phyloP scores from a whole-genome alignment of 2,797 vertebrate genomes.

The Odontamblyopus lacepedii region DNA sequence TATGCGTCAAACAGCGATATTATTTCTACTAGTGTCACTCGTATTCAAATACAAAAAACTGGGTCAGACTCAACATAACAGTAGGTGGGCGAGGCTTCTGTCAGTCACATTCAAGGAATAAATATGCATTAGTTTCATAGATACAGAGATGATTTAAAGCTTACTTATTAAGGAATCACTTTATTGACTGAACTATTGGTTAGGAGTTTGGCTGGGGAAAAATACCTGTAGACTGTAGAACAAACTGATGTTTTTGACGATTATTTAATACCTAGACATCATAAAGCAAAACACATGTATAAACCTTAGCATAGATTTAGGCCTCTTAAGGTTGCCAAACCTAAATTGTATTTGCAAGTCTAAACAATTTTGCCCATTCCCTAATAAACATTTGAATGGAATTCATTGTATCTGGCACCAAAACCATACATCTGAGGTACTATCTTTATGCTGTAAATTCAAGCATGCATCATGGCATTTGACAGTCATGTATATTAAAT shows the following conservation, averaged over 20 bases:
- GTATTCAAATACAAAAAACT: constrained; percentile 29
- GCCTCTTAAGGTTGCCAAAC: neutral
- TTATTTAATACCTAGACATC: too few relatives aligned
- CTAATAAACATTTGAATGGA: neutral
- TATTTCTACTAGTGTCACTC: neutral
- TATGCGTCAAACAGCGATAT: neutral
- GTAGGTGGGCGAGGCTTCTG: constrained; percentile 22
- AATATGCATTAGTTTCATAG: constrained; percentile 8
- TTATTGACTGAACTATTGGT: neutral
- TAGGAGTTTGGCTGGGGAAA: neutral
- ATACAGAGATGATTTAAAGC: neutral
- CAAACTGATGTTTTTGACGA: neutral
- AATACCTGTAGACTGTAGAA: neutral
- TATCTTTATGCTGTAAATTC: neutral
- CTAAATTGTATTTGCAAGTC: neutral
- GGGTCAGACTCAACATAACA: constrained; percentile 34
- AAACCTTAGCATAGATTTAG: too few relatives aligned
- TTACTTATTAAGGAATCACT: neutral
- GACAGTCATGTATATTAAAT: constrained; percentile 3
- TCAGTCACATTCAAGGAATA: constrained; percentile 15
- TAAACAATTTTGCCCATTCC: neutral
- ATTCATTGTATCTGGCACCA: neutral
- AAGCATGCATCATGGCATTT: neutral
- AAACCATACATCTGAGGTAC: neutral
- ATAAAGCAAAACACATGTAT: too few relatives aligned